These are phyloP conservation scores for Acanthosepion lycidas DNA, from an alignment of 2,888 invertebrate genomes.

Conservation along the genomic window DNA sequence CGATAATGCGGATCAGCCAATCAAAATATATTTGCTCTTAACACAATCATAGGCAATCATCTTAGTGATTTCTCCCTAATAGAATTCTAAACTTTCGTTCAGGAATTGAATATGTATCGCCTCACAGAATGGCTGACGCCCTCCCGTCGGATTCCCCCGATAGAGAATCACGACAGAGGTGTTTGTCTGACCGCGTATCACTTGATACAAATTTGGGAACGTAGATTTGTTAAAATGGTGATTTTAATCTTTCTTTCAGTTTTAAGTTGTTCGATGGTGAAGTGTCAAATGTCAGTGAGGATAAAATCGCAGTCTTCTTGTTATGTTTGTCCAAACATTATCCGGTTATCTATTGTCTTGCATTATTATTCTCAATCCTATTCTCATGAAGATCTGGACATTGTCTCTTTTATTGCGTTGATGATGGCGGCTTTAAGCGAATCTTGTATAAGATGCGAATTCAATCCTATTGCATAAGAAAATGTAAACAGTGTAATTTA, in stretches of 20 bases:
- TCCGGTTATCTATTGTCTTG: not conserved
- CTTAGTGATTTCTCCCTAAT: not conserved
- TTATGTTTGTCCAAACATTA: not conserved
- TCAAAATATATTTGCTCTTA: not conserved
- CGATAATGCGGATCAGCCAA: not conserved
- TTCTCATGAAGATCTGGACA: not conserved
- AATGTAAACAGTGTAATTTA: not conserved
- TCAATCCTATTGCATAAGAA: not conserved
- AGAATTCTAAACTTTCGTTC: not conserved
- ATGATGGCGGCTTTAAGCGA: not conserved
- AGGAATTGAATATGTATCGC: not conserved
- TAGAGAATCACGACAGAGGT: not conserved
- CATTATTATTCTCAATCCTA: not conserved
- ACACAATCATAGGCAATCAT: not conserved
- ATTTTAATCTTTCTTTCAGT: not conserved
- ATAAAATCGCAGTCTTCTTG: not conserved
- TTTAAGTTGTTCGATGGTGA: constrained; percentile 2
- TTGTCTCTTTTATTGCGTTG: not conserved
- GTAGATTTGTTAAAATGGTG: not conserved
- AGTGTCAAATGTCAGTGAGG: not conserved
- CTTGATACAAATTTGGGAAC: not conserved
- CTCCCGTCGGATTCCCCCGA: not conserved
- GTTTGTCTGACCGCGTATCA: not conserved
- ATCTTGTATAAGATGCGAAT: not conserved
- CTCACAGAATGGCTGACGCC: not conserved